A percentile compares a stretch with the other conserved stretches of the same genome.
These are phyloP conservation scores for Micropoecilia bifurca DNA, from an alignment of 2,797 vertebrate genomes.

Conservation along the genomic window DNA sequence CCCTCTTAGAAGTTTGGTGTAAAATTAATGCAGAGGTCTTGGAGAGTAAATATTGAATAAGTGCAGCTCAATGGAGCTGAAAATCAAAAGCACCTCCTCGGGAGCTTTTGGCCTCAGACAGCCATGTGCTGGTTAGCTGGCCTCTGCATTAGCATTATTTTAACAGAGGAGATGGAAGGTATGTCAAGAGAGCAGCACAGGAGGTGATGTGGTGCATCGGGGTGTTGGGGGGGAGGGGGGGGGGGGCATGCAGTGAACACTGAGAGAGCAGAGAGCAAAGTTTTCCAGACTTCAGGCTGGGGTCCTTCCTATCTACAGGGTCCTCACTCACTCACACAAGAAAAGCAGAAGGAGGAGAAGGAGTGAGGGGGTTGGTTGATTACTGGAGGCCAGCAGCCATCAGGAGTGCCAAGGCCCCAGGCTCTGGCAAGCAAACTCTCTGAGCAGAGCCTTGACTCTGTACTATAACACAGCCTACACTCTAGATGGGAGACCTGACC, in stretches of 20 bases:
- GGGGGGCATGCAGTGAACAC: constrained; percentile 32
- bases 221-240: neutral
- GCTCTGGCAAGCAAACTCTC: constrained; percentile 69
- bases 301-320: constrained; percentile 58
- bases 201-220: constrained; percentile 18
- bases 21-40: constrained; percentile 82
- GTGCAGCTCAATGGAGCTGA: constrained; percentile 77
- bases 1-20: constrained; percentile 71
- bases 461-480: constrained; percentile 75
- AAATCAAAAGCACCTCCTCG: constrained; percentile 79
- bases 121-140: constrained; percentile 69
- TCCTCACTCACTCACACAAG: constrained; percentile 42
- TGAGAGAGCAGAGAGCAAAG: constrained; percentile 48
- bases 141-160: constrained; percentile 83
- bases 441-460: constrained; percentile 76
- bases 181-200: constrained; percentile 49
- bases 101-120: constrained; percentile 78
- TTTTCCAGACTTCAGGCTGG: constrained; percentile 49
- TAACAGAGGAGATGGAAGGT: constrained; percentile 70
- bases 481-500: constrained; percentile 75
- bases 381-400: constrained; percentile 70
- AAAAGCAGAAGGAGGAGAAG: constrained; percentile 38
- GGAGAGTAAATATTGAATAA: constrained; percentile 83
- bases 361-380: constrained; percentile 46
- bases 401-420: constrained; percentile 74